Evolutionary conservation across 37 sponge, comb jelly and placozoan species (phyloP).

Genomic region (Ianthella basta): DNA sequence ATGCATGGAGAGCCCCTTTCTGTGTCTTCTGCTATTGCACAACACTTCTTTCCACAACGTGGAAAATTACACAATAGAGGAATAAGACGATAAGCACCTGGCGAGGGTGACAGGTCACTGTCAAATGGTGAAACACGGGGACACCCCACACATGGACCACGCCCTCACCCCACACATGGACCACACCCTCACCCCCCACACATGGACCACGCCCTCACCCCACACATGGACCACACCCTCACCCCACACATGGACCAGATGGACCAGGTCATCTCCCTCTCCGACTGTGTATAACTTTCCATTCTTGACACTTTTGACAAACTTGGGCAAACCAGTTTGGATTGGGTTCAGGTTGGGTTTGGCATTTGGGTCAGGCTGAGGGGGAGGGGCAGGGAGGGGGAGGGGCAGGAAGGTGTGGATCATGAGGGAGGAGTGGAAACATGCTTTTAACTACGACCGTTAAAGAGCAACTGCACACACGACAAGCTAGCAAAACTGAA

Average conservation of each 20-base stretch:
- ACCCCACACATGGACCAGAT: constrained; percentile 89
- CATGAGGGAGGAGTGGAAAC: too few species aligned
- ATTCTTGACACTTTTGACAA: constrained; percentile 64
- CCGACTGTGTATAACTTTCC: constrained; percentile 82
- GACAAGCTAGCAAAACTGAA: too few species aligned
- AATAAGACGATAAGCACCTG: too few species aligned
- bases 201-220: not conserved
- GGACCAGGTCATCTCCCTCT: constrained; percentile 66
- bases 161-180: constrained; percentile 84
- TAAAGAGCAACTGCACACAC: too few species aligned
- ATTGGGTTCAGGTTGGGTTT: constrained; percentile 83
- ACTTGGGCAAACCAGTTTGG: constrained; percentile 60
- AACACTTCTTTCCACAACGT: too few species aligned
- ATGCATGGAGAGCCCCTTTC: too few species aligned
- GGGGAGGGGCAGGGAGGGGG: not conserved
- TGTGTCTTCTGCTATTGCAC: too few species aligned
- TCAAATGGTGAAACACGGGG: too few species aligned
- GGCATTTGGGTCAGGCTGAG: constrained; percentile 79
- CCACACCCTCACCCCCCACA: constrained; percentile 57
- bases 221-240: constrained; percentile 2
- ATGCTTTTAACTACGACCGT: too few species aligned
- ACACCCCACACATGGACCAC: not conserved
- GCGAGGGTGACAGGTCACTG: too few species aligned
- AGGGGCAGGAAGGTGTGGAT: too few species aligned
- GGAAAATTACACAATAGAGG: too few species aligned